Conservation (phyloP, 2,113 vertebrate genomes). For the Oryzias celebensis region DNA sequence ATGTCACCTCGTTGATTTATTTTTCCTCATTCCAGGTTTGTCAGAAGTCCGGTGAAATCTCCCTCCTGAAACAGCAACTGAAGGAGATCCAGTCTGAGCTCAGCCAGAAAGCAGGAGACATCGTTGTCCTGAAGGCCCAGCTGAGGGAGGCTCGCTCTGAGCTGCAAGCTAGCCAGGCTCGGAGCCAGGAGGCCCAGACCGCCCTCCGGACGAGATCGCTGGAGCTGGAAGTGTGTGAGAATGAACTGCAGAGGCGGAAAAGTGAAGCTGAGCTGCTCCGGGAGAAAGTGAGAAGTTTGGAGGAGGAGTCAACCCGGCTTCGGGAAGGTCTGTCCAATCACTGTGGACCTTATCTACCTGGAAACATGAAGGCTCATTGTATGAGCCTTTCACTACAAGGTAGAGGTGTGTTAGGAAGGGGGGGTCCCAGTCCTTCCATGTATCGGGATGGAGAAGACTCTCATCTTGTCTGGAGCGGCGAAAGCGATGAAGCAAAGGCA, state of each 20-base stretch:
- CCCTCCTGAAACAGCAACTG: slow-evolving; percentile 95
- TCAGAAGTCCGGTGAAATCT: slow-evolving; percentile 97
- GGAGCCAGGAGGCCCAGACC: slow-evolving; percentile 84
- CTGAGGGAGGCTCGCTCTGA: slow-evolving; percentile 87
- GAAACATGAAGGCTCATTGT: slow-evolving; percentile 62
- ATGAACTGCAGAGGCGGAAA: slow-evolving; percentile 91
- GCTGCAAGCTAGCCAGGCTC: slow-evolving; percentile 85
- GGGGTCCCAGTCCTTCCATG: slow-evolving; percentile 66
- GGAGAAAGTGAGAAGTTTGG: slow-evolving; percentile 85
- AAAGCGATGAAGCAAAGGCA: slow-evolving; percentile 85
- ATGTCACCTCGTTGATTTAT: too few species aligned
- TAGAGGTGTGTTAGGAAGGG: slow-evolving; percentile 42
- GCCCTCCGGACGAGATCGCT: slow-evolving; percentile 84
- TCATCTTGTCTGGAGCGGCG: slow-evolving; percentile 72
- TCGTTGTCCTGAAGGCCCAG: slow-evolving; percentile 88
- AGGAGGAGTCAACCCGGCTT: slow-evolving; percentile 83
- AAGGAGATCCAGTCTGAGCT: slow-evolving; percentile 92
- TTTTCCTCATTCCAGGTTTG: slow-evolving; percentile 81
- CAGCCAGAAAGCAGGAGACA: slow-evolving; percentile 86
- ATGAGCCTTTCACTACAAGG: slow-evolving; percentile 65
- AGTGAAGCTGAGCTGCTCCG: slow-evolving; percentile 92
- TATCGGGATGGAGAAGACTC: slow-evolving; percentile 76
- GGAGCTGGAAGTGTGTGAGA: slow-evolving; percentile 94
- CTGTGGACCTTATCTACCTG: slow-evolving; percentile 25
- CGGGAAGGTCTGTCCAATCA: slow-evolving; percentile 71